Conservation (phyloP, 2,113 vertebrate species). For the Suricata suricatta region DNA sequence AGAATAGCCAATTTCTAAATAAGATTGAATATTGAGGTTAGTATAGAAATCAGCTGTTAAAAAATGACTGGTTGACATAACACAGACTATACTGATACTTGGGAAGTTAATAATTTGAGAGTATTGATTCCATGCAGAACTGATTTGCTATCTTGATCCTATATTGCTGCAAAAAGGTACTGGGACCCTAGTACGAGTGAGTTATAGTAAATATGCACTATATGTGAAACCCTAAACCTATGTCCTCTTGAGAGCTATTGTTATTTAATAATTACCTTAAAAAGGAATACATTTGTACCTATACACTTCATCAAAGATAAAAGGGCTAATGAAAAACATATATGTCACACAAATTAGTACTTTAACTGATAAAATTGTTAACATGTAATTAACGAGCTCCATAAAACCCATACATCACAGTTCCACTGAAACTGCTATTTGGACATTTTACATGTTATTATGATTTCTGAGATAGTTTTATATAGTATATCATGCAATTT, state of each 20-base stretch:
- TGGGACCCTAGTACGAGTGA: background rate
- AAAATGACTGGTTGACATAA: background rate
- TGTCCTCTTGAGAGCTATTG: slow-evolving; percentile 6
- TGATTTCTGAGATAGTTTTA: background rate
- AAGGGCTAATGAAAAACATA: background rate
- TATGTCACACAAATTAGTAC: background rate
- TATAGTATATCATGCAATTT: background rate
- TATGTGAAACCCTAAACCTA: background rate
- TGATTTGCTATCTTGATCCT: background rate
- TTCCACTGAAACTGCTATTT: background rate
- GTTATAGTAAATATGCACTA: background rate
- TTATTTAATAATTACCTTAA: slow-evolving; percentile 35
- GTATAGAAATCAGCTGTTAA: slow-evolving; percentile 4
- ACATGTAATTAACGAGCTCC: background rate
- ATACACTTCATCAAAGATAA: background rate
- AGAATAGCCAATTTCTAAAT: background rate
- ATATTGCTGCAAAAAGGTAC: background rate
- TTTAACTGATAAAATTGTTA: slow-evolving; percentile 15
- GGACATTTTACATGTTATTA: background rate
- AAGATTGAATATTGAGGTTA: background rate
- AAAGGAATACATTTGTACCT: slow-evolving; percentile 20
- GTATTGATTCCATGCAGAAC: background rate
- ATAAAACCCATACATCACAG: background rate
- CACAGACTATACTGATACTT: background rate
- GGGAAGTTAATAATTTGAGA: slow-evolving; percentile 22